Conservation (phyloP, 2,113 vertebrate species). For the Larimichthys crocea region DNA sequence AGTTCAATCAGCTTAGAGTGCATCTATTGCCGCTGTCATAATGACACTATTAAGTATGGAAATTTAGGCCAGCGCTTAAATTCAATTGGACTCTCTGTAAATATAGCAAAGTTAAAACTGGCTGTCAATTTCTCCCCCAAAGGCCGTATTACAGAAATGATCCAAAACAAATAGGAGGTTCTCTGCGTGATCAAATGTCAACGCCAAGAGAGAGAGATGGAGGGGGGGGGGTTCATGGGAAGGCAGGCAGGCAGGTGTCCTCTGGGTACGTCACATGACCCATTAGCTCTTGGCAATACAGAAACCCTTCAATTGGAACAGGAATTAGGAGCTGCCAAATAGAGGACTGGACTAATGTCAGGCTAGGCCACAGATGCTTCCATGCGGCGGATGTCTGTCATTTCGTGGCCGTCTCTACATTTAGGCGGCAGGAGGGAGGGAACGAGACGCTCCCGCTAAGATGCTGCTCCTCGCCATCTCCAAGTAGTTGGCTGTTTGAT, state of each 20-base stretch:
- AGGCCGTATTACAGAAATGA: slow-evolving; percentile 21
- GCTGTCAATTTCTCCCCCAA: slow-evolving; percentile 8
- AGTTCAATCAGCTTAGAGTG: slow-evolving; percentile 54
- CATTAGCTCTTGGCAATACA: slow-evolving; percentile 47
- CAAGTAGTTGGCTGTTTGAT: slow-evolving; percentile 34
- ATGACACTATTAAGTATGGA: slow-evolving; percentile 43
- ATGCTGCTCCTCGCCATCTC: slow-evolving; percentile 14
- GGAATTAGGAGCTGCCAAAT: slow-evolving; percentile 61
- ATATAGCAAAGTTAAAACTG: slow-evolving; percentile 28
- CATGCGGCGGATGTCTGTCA: slow-evolving; percentile 34
- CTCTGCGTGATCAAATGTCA: slow-evolving; percentile 52
- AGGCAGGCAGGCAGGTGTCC: slow-evolving; percentile 37
- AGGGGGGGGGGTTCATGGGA: not conserved
- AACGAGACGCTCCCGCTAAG: not conserved
- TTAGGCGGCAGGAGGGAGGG: slow-evolving; percentile 20
- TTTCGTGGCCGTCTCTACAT: slow-evolving; percentile 34
- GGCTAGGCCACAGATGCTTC: slow-evolving; percentile 37
- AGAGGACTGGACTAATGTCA: slow-evolving; percentile 56
- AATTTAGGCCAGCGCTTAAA: slow-evolving; percentile 37
- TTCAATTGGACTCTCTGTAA: slow-evolving; percentile 39
- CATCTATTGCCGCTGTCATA: slow-evolving; percentile 48
- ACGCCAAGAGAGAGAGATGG: slow-evolving; percentile 10
- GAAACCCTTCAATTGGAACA: slow-evolving; percentile 57
- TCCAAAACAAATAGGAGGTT: slow-evolving; percentile 40
- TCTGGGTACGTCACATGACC: slow-evolving; percentile 29